Conservation (phyloP, 2,113 vertebrate genomes). For the Myotis brandtii region DNA sequence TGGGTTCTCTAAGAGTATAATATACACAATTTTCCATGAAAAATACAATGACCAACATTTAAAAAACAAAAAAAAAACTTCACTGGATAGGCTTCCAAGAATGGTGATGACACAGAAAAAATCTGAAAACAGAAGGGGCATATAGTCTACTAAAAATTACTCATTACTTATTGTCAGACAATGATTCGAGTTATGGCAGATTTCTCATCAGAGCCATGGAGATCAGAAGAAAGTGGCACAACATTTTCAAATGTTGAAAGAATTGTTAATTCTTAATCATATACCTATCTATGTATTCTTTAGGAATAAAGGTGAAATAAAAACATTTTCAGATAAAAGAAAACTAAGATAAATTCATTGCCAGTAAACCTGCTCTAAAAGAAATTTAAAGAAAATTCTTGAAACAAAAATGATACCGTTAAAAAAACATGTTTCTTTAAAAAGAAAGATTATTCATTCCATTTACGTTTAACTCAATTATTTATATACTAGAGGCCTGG, state of each 20-base stretch:
- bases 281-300: background rate
- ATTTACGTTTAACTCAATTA: background rate
- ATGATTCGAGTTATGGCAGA: background rate
- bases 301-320: background rate
- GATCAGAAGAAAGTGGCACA: background rate
- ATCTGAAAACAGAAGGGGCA: too few relatives aligned
- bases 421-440: background rate
- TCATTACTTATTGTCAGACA: background rate
- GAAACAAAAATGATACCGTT: background rate
- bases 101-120: too few relatives aligned
- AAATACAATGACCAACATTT: too few relatives aligned
- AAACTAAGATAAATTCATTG: background rate
- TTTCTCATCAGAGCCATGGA: background rate
- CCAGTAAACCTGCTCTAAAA: background rate
- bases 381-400: slow-evolving; percentile 1
- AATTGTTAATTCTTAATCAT: background rate
- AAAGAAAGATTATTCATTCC: background rate
- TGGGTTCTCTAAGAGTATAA: too few relatives aligned
- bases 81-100: too few relatives aligned
- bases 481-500: too few relatives aligned
- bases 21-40: too few relatives aligned
- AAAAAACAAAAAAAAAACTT: too few relatives aligned
- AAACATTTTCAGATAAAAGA: slow-evolving; percentile 28
- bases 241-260: background rate
- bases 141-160: too few relatives aligned